phyloP scores from a whole-genome alignment of 2,797 vertebrate genomes.

The Chloroceryle inda region DNA sequence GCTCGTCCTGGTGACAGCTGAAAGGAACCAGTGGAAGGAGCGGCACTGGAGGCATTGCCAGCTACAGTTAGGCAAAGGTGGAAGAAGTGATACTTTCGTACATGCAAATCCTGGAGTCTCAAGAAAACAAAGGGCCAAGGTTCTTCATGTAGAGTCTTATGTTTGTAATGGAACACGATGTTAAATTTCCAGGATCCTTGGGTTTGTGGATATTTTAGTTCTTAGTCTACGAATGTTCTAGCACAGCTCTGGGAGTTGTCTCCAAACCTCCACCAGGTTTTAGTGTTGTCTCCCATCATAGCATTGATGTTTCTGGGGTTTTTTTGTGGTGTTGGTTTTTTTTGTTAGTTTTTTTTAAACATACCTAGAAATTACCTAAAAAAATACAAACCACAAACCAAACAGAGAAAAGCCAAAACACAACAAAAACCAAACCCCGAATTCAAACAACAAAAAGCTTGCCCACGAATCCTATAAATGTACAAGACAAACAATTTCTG shows the following conservation, averaged over 20 bases:
- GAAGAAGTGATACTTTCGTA: background rate
- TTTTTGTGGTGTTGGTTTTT: too few species aligned
- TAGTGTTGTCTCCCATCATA: background rate
- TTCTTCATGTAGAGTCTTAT: background rate
- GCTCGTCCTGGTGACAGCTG: background rate
- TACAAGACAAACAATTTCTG: background rate
- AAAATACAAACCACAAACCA: background rate
- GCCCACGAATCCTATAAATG: background rate
- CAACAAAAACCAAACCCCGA: fast-evolving
- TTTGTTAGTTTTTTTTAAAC: background rate
- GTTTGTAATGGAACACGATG: background rate
- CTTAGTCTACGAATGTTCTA: background rate
- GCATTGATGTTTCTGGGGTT: background rate
- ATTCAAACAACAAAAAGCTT: background rate
- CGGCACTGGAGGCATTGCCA: background rate
- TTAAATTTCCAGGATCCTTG: background rate
- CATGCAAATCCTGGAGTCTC: background rate
- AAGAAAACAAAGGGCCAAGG: background rate
- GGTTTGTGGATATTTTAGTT: background rate
- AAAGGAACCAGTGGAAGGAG: background rate
- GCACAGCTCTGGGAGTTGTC: background rate
- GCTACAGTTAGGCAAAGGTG: background rate
- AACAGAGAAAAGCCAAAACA: background rate
- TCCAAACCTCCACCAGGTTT: background rate
- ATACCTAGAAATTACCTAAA: background rate